These are phyloP conservation scores for Dendrolimus houi DNA, from an alignment of 2,888 invertebrate species.

Conservation along the genomic window DNA sequence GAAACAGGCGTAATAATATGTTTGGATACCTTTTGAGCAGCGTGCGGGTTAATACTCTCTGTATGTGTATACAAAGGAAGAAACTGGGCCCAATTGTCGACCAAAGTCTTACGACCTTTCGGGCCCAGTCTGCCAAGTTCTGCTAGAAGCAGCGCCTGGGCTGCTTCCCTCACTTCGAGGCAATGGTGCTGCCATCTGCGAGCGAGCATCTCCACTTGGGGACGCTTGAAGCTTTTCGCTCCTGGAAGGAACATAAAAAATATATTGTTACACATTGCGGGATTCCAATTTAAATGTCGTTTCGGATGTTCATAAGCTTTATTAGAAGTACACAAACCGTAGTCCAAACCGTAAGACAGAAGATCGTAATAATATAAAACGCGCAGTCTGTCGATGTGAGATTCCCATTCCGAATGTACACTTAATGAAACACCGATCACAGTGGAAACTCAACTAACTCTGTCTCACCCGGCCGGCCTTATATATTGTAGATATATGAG, in stretches of 20 bases:
- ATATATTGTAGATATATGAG: too few relatives aligned
- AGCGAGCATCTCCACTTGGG: conserved; percentile 98
- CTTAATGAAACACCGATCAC: too few relatives aligned
- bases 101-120: conserved; percentile 93
- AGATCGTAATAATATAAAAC: too few relatives aligned
- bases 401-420: too few relatives aligned
- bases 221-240: conserved; percentile 90
- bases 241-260: conserved; percentile 39
- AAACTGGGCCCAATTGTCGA: conserved; percentile 97
- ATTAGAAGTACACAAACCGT: too few relatives aligned
- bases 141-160: conserved; percentile 95
- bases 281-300: too few relatives aligned
- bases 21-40: conserved; percentile 42
- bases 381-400: too few relatives aligned
- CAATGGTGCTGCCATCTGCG: conserved; percentile 99
- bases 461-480: too few relatives aligned
- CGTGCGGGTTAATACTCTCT: conserved; percentile 85
- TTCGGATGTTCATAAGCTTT: too few relatives aligned
- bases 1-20: too few relatives aligned
- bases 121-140: conserved; percentile 92
- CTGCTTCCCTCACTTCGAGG: conserved; percentile 96
- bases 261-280: neutral
- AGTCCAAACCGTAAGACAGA: too few relatives aligned
- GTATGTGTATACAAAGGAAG: conserved; percentile 91
- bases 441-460: too few relatives aligned